Evolutionary conservation across 2,888 invertebrate species (phyloP).

Genomic region (Synanthedon tipuliformis): DNA sequence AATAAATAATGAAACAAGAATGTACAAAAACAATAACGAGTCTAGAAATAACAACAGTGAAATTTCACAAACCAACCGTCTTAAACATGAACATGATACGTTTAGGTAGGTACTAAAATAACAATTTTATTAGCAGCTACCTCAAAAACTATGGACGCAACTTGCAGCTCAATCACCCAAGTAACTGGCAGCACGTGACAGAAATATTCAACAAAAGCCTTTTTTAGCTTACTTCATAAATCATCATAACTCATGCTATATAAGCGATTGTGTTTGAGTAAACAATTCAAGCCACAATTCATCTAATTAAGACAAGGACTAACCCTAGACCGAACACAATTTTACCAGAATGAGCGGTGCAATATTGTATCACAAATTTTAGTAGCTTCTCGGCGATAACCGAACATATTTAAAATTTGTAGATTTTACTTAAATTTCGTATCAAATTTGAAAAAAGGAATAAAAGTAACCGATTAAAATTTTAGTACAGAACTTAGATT

Average conservation of each 20-base stretch:
- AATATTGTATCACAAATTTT: too few relatives aligned
- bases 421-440: too few relatives aligned
- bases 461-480: neutral
- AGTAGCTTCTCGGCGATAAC: too few relatives aligned
- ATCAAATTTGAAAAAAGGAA: neutral
- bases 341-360: too few relatives aligned
- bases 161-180: slow-evolving; percentile 5
- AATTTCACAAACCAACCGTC: neutral
- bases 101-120: neutral
- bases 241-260: neutral
- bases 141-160: slow-evolving; percentile 16
- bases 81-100: neutral
- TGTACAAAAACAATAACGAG: neutral
- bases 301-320: too few relatives aligned
- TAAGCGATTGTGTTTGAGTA: neutral
- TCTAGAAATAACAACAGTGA: neutral
- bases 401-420: too few relatives aligned
- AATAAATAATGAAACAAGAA: neutral
- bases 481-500: too few relatives aligned
- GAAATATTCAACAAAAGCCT: slow-evolving; percentile 10
- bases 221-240: slow-evolving; percentile 8
- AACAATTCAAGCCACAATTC: neutral
- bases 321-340: too few relatives aligned
- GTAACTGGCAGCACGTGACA: slow-evolving; percentile 13
- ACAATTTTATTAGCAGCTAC: slow-evolving; percentile 16